phyloP scores from a whole-genome alignment of 2,797 vertebrate species.

The Chaunax sp. region DNA sequence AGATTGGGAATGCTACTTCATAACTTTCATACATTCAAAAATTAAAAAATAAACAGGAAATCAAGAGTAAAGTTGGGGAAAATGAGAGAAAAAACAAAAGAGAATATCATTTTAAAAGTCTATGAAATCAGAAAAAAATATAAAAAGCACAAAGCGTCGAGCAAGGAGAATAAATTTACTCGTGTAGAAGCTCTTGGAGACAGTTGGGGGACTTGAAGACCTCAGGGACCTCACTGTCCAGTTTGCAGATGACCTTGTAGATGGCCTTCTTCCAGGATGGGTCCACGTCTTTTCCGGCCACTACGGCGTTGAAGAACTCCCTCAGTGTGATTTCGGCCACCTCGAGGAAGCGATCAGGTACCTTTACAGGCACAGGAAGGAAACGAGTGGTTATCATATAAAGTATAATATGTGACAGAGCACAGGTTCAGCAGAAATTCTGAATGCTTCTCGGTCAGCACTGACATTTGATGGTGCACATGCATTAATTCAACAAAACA shows the following conservation, averaged over 20 bases:
- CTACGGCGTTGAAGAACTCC: constrained; percentile 99
- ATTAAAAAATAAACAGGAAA: constrained; percentile 55
- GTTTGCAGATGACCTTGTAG: constrained; percentile 99
- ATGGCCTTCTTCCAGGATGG: constrained; percentile 99
- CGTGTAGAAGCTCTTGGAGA: constrained; percentile 99
- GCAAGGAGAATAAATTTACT: constrained; percentile 85
- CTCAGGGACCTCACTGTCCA: constrained; percentile 99
- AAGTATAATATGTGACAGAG: background rate
- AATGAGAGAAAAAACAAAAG: constrained; percentile 39
- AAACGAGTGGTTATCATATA: constrained; percentile 28
- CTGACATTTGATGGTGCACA: no score
- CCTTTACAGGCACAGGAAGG: constrained; percentile 87
- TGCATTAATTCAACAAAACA: no score
- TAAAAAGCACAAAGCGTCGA: constrained; percentile 66
- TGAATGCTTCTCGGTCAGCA: no score
- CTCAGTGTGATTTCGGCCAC: constrained; percentile 99
- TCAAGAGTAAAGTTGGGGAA: constrained; percentile 47
- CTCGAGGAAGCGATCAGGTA: constrained; percentile 99
- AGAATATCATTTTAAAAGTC: constrained; percentile 64
- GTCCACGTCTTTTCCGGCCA: constrained; percentile 99
- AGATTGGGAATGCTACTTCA: constrained; percentile 91
- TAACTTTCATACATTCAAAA: constrained; percentile 90
- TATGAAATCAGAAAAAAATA: constrained; percentile 60
- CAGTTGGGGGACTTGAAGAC: constrained; percentile 99
- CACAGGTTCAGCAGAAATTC: background rate